Evolutionary conservation across 1,140 invertebrate species (phyloP).

Genomic region (Drosophila nasuta): DNA sequence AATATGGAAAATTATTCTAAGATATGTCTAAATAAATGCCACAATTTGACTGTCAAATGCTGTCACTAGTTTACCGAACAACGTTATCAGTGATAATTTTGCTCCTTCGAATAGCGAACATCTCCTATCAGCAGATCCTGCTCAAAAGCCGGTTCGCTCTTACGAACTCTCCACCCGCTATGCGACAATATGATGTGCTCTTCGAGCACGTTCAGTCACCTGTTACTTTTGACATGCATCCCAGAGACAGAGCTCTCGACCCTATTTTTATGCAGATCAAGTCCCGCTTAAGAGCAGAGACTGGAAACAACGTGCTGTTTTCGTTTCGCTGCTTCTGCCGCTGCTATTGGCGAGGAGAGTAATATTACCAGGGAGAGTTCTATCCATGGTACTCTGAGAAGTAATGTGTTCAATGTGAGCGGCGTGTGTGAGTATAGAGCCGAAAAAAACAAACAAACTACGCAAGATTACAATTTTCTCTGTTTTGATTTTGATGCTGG

Average conservation of each 20-base stretch:
- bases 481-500: constrained; percentile 70
- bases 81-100: background rate
- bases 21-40: background rate
- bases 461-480: constrained; percentile 76
- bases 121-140: constrained; percentile 59
- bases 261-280: constrained; percentile 81
- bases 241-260: constrained; percentile 62
- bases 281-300: constrained; percentile 77
- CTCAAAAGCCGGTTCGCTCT: constrained; percentile 70
- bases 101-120: background rate
- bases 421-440: constrained; percentile 44
- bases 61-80: background rate
- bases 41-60: background rate
- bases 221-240: constrained; percentile 74
- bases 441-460: constrained; percentile 45
- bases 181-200: constrained; percentile 40
- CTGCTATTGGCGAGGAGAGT: constrained; percentile 46
- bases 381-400: constrained; percentile 59
- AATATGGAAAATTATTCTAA: background rate
- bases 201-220: constrained; percentile 65
- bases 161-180: constrained; percentile 41
- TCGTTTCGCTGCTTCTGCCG: background rate
- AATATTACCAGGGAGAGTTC: constrained; percentile 57
- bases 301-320: constrained; percentile 27
- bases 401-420: constrained; percentile 60